Evolutionary conservation across 2,888 invertebrate genomes (phyloP).

Genomic region (Luffia ferchaultella): DNA sequence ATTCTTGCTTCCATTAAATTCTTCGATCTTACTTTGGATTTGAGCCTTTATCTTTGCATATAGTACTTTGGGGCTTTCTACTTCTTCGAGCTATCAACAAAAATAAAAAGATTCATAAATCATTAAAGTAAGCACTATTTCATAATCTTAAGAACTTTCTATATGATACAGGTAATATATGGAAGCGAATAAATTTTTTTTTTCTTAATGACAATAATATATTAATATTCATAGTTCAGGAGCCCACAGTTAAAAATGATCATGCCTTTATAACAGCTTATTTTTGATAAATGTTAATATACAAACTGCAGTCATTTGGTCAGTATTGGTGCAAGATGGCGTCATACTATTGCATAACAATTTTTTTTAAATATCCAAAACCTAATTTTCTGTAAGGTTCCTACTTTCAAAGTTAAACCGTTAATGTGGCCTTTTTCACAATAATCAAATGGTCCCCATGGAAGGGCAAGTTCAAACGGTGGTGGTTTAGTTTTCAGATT

Average conservation of each 20-base stretch:
- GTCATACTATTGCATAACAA: too few relatives aligned
- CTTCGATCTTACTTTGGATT: slow-evolving; percentile 70
- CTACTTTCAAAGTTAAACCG: too few relatives aligned
- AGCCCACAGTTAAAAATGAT: too few relatives aligned
- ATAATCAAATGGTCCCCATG: too few relatives aligned
- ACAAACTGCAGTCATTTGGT: not conserved
- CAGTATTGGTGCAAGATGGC: not conserved
- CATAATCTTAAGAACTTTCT: not conserved
- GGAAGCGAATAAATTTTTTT: not conserved
- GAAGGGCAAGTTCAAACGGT: too few relatives aligned
- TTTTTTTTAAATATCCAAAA: too few relatives aligned
- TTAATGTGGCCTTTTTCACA: too few relatives aligned
- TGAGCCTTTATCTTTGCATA: slow-evolving; percentile 74
- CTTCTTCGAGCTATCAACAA: slow-evolving; percentile 77
- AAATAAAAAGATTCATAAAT: slow-evolving; percentile 11
- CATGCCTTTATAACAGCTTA: not conserved
- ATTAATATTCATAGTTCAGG: too few relatives aligned
- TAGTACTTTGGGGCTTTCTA: slow-evolving; percentile 82
- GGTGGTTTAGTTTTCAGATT: not conserved
- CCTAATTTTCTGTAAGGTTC: too few relatives aligned
- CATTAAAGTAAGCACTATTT: not conserved
- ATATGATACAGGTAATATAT: not conserved
- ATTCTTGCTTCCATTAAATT: slow-evolving; percentile 44
- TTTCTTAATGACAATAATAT: not conserved
- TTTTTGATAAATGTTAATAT: not conserved